Base-by-base conservation (phyloP, 2,113 vertebrate genomes). In the Podarcis muralis region DNA sequence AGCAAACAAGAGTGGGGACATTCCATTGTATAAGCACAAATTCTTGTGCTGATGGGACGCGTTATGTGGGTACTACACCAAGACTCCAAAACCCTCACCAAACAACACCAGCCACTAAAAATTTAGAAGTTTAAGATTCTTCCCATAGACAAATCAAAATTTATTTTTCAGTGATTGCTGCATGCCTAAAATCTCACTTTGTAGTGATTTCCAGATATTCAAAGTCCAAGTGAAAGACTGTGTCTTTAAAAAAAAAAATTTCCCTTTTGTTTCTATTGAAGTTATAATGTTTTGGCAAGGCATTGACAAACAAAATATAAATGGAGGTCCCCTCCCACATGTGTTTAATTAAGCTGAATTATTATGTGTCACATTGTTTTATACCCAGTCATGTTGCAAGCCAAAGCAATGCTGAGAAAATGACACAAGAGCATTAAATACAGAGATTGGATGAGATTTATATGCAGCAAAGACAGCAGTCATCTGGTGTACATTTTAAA, bases 361-460 rank as follows among this genome's bases (percentile, higher is more conserved):
- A 86, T 89, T 18, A 1, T 84, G 68, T 86, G 79, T 69, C 62
- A 86, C 0, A 7, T 79, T 90, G 18, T 84, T 95, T 91, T 88
- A 88, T 9, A 80, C 0, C 6, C 84, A 91, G 88, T 86, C 43
- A 89, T 69, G 59, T 1, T 2, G 32, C 83, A 85, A 91, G 91
- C 9, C 0, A 92, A 90, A 88, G 82, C 3, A 86, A 35, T 40
- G 3, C 85, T 43, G 89, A 86, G 65, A 0, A 87, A 90, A 85
- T 83, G 5, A 88, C 3, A 85, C 85, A 80, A 88, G 35, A 57
- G 88, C 23, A 92, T 92, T 86, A 77, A 88, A 85, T 83, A 35
- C 2, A 81, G 0, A 2, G 35, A 8, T 68, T 87, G 30, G 6
- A 32, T 69, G 53, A 84, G 43, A 92, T 90, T 93, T 90, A 78